phyloP scores from a whole-genome alignment of 2,888 invertebrate species.

The Erebia ligea region DNA sequence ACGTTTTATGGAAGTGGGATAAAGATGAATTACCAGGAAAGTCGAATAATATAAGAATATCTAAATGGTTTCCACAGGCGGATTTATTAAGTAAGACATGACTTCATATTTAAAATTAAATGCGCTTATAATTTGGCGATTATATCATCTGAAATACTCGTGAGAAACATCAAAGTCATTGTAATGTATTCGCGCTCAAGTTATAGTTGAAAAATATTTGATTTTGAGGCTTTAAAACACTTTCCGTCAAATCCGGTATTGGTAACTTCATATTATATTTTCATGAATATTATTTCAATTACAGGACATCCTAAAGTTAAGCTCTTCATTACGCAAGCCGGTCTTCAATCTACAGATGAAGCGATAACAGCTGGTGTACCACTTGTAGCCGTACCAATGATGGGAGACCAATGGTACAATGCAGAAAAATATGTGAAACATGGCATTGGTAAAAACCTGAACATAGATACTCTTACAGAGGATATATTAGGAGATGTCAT shows the following conservation, averaged over 20 bases:
- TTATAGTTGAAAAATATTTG: not conserved
- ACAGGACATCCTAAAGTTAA: slow-evolving; percentile 72
- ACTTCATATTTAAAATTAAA: not conserved
- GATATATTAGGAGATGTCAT: slow-evolving; percentile 52
- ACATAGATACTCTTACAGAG: slow-evolving; percentile 51
- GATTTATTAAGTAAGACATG: slow-evolving; percentile 60
- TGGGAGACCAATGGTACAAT: slow-evolving; percentile 72
- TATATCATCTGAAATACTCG: not conserved
- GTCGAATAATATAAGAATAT: slow-evolving; percentile 63
- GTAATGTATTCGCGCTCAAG: not conserved
- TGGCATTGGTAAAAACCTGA: slow-evolving; percentile 54
- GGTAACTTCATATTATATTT: not conserved
- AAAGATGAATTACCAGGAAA: slow-evolving; percentile 56
- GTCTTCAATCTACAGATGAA: slow-evolving; percentile 75
- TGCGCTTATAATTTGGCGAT: not conserved
- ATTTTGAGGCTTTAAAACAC: not conserved
- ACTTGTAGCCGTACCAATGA: slow-evolving; percentile 66
- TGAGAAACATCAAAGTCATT: not conserved
- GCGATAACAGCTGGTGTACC: slow-evolving; percentile 69
- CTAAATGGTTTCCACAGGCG: slow-evolving; percentile 75
- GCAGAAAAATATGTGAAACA: slow-evolving; percentile 55
- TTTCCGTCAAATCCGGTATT: not conserved
- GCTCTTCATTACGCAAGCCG: slow-evolving; percentile 75
- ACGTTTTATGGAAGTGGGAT: slow-evolving; percentile 75
- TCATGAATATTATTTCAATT: slow-evolving; percentile 23